These are phyloP conservation scores for Papilio polytes DNA, from an alignment of 1,140 invertebrate genomes.

Conservation along the genomic window DNA sequence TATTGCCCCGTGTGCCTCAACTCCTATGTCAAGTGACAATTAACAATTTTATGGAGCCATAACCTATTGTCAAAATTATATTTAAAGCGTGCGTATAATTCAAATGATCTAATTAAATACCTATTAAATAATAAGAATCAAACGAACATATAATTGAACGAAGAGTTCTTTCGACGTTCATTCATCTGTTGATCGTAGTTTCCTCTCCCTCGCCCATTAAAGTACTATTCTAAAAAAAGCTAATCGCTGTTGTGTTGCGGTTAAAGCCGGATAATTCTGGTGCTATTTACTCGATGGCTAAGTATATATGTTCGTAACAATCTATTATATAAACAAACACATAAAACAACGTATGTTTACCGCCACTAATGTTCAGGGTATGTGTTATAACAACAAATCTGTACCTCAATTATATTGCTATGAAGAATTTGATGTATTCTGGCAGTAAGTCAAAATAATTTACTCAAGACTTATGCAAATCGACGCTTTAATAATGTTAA, in stretches of 20 bases:
- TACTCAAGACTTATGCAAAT: background rate
- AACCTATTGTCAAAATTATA: background rate
- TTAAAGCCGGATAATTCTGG: background rate
- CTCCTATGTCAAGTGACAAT: background rate
- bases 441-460: slow-evolving; percentile 21
- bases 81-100: background rate
- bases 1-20: background rate
- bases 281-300: background rate
- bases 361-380: slow-evolving; percentile 25
- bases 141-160: background rate
- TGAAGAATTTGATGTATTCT: slow-evolving; percentile 7
- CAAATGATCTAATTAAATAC: background rate
- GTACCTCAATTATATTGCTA: background rate
- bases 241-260: background rate
- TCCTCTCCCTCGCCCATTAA: background rate
- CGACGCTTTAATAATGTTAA: background rate
- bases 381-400: slow-evolving; percentile 13
- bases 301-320: background rate
- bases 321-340: slow-evolving; percentile 25
- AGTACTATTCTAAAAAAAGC: background rate
- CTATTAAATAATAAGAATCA: background rate
- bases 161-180: background rate
- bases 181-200: background rate
- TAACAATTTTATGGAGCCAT: background rate
- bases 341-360: slow-evolving; percentile 32